Base-by-base conservation (phyloP, 2,888 invertebrate genomes). In the Andrena bicolor region DNA sequence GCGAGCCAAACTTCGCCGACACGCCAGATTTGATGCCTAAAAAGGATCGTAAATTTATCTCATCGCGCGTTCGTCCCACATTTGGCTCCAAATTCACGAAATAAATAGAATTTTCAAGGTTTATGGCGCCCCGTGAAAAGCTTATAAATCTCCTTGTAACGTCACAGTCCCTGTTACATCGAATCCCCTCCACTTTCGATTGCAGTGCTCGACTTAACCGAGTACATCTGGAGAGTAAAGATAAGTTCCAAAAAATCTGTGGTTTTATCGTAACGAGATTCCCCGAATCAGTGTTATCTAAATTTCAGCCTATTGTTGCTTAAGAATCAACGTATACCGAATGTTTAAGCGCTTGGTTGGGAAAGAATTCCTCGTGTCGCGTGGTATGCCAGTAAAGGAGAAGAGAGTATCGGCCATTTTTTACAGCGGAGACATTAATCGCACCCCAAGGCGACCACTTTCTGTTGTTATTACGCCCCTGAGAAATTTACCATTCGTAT, bases 41-140 rank as follows among this genome's bases (percentile, higher is more conserved):
- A 88, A 90, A 89, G 90, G 90, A 88, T 84, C 89, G 86, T 90
- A 90, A 90, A 90, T 90, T 90, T 88, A 86, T 89, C 84, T 87
- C 88, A 76, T 85, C 80, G 83, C 72, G 74, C 83, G 82, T 86
- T 75, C 80, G 85, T 71, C 87, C 88, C 79, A 87, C 85, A 88
- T 88, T 83, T 82, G 81, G 63, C 70, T 60, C 68, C 61, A 81
- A 78, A 79, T 77, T 80, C 69, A 51, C 66, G 74, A 82, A 88
- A 88, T 88, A 88, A 88, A 87, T 88, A 88, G 85, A 88, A 88
- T 88, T 85, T 80, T 83, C 89, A 83, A 85, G 85, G 80, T 82
- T 87, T 82, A 82, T 68, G 83, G 68, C 66, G 71, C n/a, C 63
- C 63, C 77, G 73, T 71, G 83, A 82, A 76, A 86, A 64, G 70